Percentiles rank a stretch among this genome's conserved stretches.
Evolutionary conservation across 2,888 invertebrate genomes (phyloP).

Genomic region (Oeneis ivallda): DNA sequence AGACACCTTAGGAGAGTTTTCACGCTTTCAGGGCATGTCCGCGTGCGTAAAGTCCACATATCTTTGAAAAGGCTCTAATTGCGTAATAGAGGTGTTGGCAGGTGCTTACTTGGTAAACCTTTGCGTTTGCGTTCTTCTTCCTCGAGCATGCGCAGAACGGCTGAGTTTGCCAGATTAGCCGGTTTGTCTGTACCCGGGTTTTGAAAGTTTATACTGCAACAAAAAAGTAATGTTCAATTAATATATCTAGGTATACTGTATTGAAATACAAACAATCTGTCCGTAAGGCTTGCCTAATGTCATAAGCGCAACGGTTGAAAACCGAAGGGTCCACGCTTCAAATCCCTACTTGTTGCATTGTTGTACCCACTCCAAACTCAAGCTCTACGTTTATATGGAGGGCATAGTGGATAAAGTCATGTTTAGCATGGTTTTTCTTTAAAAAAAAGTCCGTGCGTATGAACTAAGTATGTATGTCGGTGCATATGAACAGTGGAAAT

Average conservation of each 20-base stretch:
- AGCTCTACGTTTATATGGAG: no score
- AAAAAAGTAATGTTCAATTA: conserved; percentile 35
- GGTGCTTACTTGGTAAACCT: conserved; percentile 83
- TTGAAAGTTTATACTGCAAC: conserved; percentile 89
- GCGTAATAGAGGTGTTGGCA: conserved; percentile 4
- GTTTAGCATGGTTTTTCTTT: no score
- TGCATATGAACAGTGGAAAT: neutral
- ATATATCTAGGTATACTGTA: neutral
- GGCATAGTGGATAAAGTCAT: no score
- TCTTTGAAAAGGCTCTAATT: neutral
- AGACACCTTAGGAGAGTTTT: no score
- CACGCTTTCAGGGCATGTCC: no score
- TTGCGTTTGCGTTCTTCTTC: conserved; percentile 89
- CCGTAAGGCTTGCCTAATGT: neutral
- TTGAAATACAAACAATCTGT: neutral
- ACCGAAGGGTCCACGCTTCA: no score
- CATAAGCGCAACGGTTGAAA: no score
- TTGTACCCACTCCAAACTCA: no score
- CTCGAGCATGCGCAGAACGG: conserved; percentile 91
- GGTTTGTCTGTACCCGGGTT: conserved; percentile 87
- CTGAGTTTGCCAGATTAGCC: conserved; percentile 91
- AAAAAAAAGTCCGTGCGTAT: no score
- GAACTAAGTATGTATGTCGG: neutral
- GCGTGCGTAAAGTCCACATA: no score
- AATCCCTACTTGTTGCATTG: no score